These are phyloP conservation scores for Drosophila busckii DNA, from an alignment of 1,140 invertebrate species.

Conservation along the genomic window DNA sequence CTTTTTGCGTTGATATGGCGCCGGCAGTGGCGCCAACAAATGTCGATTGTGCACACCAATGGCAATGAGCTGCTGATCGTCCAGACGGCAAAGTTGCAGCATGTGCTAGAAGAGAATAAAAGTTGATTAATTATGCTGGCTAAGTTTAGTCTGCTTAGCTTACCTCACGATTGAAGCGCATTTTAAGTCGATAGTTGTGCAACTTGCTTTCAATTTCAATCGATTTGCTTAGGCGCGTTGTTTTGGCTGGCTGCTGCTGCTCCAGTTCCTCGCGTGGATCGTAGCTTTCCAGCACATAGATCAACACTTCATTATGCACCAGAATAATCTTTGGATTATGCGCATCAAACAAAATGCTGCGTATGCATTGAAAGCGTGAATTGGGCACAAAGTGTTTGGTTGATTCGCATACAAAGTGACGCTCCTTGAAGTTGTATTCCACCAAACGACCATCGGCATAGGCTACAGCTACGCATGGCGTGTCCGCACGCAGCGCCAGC, in stretches of 20 bases:
- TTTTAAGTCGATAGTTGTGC: conserved; percentile 3
- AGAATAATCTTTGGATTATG: conserved; percentile 82
- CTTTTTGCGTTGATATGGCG: conserved; percentile 82
- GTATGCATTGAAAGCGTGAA: conserved; percentile 75
- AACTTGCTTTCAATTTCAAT: background rate
- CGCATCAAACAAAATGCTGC: conserved; percentile 82
- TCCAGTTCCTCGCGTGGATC: background rate
- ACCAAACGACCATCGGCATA: conserved; percentile 88
- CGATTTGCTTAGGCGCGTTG: conserved; percentile 10
- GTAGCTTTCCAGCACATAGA: conserved; percentile 81
- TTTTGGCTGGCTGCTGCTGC: conserved; percentile 4
- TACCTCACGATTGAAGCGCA: conserved; percentile 18
- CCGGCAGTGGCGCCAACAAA: conserved; percentile 82
- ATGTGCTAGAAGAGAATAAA: conserved; percentile 82
- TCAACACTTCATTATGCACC: conserved; percentile 82
- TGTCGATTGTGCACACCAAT: conserved; percentile 84
- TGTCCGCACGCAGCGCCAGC: conserved; percentile 81
- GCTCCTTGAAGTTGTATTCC: conserved; percentile 83
- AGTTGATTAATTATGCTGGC: too few relatives aligned
- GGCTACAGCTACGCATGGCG: conserved; percentile 82
- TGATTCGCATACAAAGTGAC: conserved; percentile 81
- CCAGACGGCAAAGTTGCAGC: conserved; percentile 82
- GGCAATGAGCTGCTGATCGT: conserved; percentile 82
- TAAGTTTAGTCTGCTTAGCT: too few relatives aligned
- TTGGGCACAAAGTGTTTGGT: conserved; percentile 25